phyloP scores from a whole-genome alignment of 2,797 vertebrate genomes.

The Decapterus maruadsi region DNA sequence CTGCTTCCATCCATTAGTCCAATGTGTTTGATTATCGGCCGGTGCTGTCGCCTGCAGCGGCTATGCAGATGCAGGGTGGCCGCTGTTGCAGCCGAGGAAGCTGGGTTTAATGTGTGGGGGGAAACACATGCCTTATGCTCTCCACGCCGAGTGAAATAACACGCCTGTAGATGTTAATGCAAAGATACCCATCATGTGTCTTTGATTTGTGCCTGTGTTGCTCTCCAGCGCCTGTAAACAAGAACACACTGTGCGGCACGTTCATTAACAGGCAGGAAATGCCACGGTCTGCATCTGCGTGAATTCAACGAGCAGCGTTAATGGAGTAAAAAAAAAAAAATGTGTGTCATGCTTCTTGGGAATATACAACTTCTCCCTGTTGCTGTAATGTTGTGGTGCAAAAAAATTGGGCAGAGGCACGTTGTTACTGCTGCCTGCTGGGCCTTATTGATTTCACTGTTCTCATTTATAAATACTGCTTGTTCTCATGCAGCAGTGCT shows the following conservation, averaged over 20 bases:
- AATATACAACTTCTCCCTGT: conserved; percentile 63
- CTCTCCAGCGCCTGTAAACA: neutral
- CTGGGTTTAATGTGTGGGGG: conserved; percentile 32
- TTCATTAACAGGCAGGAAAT: conserved; percentile 26
- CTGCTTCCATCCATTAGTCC: conserved; percentile 41
- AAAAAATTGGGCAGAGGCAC: conserved; percentile 3
- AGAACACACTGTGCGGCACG: neutral
- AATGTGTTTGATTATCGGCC: conserved; percentile 24
- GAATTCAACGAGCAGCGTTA: conserved; percentile 21
- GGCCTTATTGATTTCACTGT: conserved; percentile 41
- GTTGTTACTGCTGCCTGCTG: conserved; percentile 35
- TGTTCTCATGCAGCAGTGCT: conserved; percentile 53
- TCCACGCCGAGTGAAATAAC: conserved; percentile 17
- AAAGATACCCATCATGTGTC: neutral
- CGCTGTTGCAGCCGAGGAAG: conserved; percentile 32
- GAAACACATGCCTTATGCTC: conserved; percentile 39
- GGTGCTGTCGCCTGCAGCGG: conserved; percentile 35
- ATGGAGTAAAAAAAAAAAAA: conserved; percentile 24
- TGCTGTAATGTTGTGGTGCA: conserved; percentile 63
- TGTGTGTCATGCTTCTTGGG: conserved; percentile 56
- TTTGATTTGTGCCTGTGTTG: neutral
- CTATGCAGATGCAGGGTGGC: conserved; percentile 61
- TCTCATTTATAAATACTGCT: conserved; percentile 44
- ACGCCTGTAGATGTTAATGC: conserved; percentile 21
- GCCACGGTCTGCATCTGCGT: conserved; percentile 2